A percentile compares a stretch with the other conserved stretches of the same genome.
Conservation (phyloP, 2,797 vertebrate species). For the Macroramphosus scolopax region DNA sequence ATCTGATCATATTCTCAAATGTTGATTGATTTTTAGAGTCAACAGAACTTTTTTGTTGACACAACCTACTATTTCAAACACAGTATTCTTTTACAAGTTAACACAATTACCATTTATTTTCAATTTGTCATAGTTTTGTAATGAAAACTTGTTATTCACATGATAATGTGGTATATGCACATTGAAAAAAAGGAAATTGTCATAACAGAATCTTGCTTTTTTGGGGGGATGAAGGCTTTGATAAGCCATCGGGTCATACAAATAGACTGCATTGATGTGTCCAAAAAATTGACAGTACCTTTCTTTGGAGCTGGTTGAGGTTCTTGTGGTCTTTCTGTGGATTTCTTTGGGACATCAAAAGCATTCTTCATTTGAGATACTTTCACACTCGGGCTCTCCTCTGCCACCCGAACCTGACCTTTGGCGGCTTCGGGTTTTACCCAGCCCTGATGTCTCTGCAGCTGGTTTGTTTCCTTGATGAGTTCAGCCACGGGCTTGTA, state of each 20-base stretch:
- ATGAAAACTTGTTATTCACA: neutral
- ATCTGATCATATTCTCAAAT: too few relatives aligned
- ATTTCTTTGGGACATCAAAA: constrained; percentile 75
- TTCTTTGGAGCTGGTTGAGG: constrained; percentile 63
- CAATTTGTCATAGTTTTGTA: neutral
- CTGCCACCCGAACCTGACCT: constrained; percentile 35
- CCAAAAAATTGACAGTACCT: too few relatives aligned
- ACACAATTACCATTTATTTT: too few relatives aligned
- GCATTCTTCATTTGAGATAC: constrained; percentile 74
- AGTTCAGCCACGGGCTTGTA: constrained; percentile 73
- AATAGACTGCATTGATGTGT: too few relatives aligned
- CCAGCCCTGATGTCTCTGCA: constrained; percentile 53
- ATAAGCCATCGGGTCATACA: neutral
- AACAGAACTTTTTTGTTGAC: too few relatives aligned
- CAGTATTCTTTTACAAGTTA: too few relatives aligned
- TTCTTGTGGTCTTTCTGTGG: constrained; percentile 62
- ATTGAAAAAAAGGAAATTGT: constrained; percentile 17
- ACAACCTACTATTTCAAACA: too few relatives aligned
- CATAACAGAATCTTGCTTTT: neutral
- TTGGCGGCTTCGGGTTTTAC: constrained; percentile 45
- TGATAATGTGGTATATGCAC: constrained; percentile 5
- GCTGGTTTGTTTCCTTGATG: constrained; percentile 68
- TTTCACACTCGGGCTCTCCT: constrained; percentile 61
- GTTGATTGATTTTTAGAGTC: too few relatives aligned
- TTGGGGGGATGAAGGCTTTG: neutral